phyloP scores from a whole-genome alignment of 2,113 vertebrate species.

The Brienomyrus brachyistius region DNA sequence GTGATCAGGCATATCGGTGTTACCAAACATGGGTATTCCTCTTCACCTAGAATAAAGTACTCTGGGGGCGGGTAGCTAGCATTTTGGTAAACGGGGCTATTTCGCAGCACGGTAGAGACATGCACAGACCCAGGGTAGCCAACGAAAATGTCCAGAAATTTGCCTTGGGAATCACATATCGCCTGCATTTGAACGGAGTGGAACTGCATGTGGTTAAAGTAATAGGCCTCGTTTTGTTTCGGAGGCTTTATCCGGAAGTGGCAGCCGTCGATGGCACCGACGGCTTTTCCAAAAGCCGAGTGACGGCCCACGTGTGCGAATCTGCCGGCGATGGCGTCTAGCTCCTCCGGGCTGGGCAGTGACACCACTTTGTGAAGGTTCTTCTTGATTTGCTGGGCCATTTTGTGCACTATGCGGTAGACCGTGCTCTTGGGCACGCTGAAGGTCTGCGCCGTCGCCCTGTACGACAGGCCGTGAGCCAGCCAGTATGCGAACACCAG shows the following conservation, averaged over 20 bases:
- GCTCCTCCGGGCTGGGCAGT: not conserved
- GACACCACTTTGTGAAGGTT: not conserved
- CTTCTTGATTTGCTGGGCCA: not conserved
- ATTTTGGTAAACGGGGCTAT: not conserved
- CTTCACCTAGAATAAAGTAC: conserved; percentile 13
- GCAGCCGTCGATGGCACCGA: conserved; percentile 1
- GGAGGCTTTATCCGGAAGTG: conserved; percentile 13
- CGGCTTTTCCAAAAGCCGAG: not conserved
- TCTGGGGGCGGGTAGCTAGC: conserved; percentile 13
- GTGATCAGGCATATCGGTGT: conserved; percentile 8
- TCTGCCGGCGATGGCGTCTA: not conserved
- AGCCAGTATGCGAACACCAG: conserved; percentile 20
- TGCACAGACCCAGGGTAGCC: conserved; percentile 18
- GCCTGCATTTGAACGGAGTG: conserved; percentile 17
- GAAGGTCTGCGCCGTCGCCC: not conserved
- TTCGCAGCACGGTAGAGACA: not conserved
- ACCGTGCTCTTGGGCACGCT: not conserved
- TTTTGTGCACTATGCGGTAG: conserved; percentile 14
- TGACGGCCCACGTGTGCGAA: not conserved
- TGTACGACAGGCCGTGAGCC: conserved; percentile 15
- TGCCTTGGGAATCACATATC: conserved; percentile 13
- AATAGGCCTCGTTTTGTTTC: not conserved
- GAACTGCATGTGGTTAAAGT: conserved; percentile 8
- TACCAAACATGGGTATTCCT: conserved; percentile 6
- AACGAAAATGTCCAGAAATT: conserved; percentile 18